These are phyloP conservation scores for Drosophila seguyi DNA, from an alignment of 1,140 invertebrate genomes.

Conservation along the genomic window DNA sequence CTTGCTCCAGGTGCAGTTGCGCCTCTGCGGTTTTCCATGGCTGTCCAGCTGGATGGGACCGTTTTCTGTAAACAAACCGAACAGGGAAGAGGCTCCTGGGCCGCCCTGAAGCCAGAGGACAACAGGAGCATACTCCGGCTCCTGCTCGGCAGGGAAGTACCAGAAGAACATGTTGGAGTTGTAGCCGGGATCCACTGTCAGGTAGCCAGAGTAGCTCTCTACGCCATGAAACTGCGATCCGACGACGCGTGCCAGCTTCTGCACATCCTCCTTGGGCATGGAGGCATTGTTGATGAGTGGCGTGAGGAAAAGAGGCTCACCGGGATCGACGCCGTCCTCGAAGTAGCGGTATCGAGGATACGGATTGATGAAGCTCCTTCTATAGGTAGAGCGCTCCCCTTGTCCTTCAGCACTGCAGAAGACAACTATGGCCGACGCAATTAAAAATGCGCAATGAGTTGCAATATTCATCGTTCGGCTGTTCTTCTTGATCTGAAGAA, in stretches of 20 bases:
- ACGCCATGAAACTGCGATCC: constrained; percentile 68
- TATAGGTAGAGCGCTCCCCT: constrained; percentile 37
- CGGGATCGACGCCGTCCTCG: constrained; percentile 72
- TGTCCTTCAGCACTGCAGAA: constrained; percentile 1
- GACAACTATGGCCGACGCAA: constrained; percentile 20
- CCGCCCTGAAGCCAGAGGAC: constrained; percentile 94
- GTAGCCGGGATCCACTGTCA: constrained; percentile 91
- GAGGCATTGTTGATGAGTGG: constrained; percentile 61
- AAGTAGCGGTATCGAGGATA: constrained; percentile 71
- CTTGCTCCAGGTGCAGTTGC: constrained; percentile 91
- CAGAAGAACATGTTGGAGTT: constrained; percentile 95
- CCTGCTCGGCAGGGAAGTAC: constrained; percentile 91
- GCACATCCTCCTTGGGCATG: constrained; percentile 50
- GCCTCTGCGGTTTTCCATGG: constrained; percentile 86
- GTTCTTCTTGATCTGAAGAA: constrained; percentile 16
- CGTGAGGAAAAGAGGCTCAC: constrained; percentile 74
- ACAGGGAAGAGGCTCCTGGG: constrained; percentile 92
- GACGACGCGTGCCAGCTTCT: constrained; percentile 55
- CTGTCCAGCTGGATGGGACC: constrained; percentile 90
- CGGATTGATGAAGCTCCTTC: constrained; percentile 76
- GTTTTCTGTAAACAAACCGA: constrained; percentile 93
- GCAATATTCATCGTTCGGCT: constrained; percentile 66
- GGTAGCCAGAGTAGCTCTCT: constrained; percentile 87
- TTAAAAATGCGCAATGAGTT: constrained; percentile 64
- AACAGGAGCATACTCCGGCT: constrained; percentile 88